Evolutionary conservation across 2,888 invertebrate species (phyloP).

Genomic region (Chymomyza caudatula): DNA sequence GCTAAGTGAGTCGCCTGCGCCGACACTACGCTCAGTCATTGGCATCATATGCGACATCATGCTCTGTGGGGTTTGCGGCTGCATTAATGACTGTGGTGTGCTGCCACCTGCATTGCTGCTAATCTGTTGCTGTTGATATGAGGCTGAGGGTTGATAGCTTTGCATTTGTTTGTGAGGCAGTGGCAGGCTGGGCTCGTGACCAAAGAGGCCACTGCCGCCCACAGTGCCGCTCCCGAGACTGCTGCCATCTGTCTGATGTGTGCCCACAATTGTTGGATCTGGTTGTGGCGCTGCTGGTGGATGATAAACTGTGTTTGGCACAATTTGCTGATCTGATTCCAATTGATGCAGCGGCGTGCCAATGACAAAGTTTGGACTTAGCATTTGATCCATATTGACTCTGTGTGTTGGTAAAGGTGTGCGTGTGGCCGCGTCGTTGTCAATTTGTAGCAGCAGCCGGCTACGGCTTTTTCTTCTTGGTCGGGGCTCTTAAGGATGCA

Average conservation of each 20-base stretch:
- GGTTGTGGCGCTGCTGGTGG: conserved; percentile 82
- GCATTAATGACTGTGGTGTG: conserved; percentile 91
- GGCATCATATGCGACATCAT: conserved; percentile 90
- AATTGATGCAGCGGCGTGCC: conserved; percentile 94
- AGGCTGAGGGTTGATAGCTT: conserved; percentile 84
- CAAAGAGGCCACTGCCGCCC: conserved; percentile 48
- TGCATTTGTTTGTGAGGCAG: conserved; percentile 86
- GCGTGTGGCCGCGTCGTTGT: background rate
- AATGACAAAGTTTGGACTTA: conserved; percentile 92
- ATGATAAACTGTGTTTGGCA: conserved; percentile 89
- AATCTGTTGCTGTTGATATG: conserved; percentile 77
- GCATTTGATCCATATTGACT: conserved; percentile 90
- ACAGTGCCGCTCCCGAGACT: conserved; percentile 34
- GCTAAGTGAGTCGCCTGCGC: conserved; percentile 56
- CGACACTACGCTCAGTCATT: conserved; percentile 76
- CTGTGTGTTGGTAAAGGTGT: background rate
- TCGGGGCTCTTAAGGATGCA: background rate
- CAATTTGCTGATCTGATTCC: conserved; percentile 93
- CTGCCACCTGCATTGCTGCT: conserved; percentile 65
- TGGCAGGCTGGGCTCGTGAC: conserved; percentile 71
- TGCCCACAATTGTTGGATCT: conserved; percentile 14
- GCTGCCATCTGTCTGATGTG: conserved; percentile 43
- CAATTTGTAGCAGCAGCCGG: background rate
- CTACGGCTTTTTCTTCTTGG: background rate
- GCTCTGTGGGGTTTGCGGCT: conserved; percentile 94